Evolutionary conservation across 1,140 invertebrate species (phyloP).

Genomic region (Scaptomyza montana): DNA sequence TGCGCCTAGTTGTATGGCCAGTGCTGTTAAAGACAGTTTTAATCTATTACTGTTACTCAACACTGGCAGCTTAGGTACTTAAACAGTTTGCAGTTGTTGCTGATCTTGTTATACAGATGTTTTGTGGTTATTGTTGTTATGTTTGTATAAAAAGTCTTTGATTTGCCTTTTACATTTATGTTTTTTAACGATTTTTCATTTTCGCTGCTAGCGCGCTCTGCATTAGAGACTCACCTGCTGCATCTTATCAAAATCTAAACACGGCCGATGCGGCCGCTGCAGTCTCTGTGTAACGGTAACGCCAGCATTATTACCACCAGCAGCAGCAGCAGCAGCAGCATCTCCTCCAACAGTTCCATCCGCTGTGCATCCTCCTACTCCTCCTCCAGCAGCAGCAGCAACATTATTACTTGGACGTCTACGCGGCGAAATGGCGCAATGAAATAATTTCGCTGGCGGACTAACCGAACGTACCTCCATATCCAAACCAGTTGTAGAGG

Average conservation of each 20-base stretch:
- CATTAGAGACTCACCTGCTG: constrained; percentile 86
- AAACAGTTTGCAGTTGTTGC: constrained; percentile 33
- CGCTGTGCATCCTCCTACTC: background rate
- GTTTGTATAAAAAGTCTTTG: constrained; percentile 82
- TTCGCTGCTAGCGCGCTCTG: constrained; percentile 65
- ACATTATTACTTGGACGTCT: constrained; percentile 85
- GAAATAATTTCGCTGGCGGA: constrained; percentile 90
- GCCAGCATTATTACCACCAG: constrained; percentile 49
- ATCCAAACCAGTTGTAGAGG: constrained; percentile 82
- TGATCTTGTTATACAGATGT: constrained; percentile 35
- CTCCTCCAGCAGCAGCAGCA: constrained; percentile 2
- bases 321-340: constrained; percentile 40
- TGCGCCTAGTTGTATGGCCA: constrained; percentile 51
- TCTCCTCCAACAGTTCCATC: constrained; percentile 11
- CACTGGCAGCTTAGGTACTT: constrained; percentile 38
- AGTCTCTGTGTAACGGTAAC: constrained; percentile 85
- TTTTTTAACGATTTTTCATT: background rate
- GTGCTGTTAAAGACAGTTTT: constrained; percentile 5
- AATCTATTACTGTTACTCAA: constrained; percentile 3
- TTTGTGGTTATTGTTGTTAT: constrained; percentile 48
- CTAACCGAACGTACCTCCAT: constrained; percentile 87
- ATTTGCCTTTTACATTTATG: constrained; percentile 65
- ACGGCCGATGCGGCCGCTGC: constrained; percentile 90
- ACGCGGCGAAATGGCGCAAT: constrained; percentile 87
- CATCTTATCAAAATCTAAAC: constrained; percentile 98